Evolutionary conservation across 2,113 vertebrate genomes (phyloP), one percentile per base, ranked within the genome.

Genomic region (Oreochromis aureus): DNA sequence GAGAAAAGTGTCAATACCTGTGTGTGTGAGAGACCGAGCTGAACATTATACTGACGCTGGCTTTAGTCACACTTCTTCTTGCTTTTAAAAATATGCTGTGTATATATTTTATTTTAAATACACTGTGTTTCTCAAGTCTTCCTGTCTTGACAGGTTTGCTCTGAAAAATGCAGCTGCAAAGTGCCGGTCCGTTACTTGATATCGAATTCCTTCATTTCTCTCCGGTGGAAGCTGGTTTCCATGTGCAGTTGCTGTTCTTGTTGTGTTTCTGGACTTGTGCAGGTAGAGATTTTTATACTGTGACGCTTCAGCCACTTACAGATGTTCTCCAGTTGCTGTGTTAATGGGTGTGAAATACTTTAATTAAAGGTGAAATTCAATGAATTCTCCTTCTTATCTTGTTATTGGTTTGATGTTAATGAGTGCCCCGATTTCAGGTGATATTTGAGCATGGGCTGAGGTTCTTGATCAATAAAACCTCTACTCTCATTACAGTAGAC

Each of bases 121-220:
- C 61, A 80, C 83, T 87, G 39, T 85, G 44, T 91, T 53, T 80
- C 59, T 89, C 34, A 92, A 88, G 93, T 95, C 93, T 90, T 93
- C 90, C 93, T 94, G 94, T 95, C 86, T 86, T 34, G 66, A 91
- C 93, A 93, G 89, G 89, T 91, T 92, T 53, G 73, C 55, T 82
- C 27, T 81, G 81, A 81, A 86, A 84, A 91, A 76, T 81, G 54
- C 87, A 88, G 55, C 55, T 87, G 55, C 84, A 93, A 95, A 91
- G 89, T 92, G 94, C 95, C 93, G 7, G 89, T 95, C 95, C 93
- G 3, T 82, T 90, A 95, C 94, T 96, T 96, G 95, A 96, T 86
- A 81, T 27, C 81, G 59, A 88, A 83, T 80, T 90, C 61, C 86
- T 86, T 59, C 0, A 11, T 84, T 69, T 86, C 6, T 86, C 19